Percentiles rank a stretch among this genome's conserved stretches.
Conservation (phyloP, 2,888 invertebrate species). For the Pachymerium ferrugineum region DNA sequence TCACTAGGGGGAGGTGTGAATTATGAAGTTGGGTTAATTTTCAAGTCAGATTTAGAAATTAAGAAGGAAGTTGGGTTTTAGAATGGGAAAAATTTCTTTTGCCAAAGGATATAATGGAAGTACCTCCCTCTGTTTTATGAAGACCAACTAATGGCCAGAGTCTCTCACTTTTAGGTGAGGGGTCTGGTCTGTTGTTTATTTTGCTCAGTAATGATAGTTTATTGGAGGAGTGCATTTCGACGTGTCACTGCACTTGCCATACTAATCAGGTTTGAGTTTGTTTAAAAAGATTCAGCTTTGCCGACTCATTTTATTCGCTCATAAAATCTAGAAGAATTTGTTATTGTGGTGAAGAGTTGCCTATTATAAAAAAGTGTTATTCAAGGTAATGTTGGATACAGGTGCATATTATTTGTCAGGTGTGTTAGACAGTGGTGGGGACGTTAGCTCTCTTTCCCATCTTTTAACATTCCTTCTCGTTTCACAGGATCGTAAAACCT, state of each 20-base stretch:
- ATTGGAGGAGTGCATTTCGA: constrained; percentile 9
- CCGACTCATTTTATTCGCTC: neutral
- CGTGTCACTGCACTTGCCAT: constrained; percentile 15
- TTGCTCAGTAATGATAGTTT: constrained; percentile 24
- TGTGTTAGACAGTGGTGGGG: neutral
- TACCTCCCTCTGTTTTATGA: constrained; percentile 18
- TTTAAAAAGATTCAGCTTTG: neutral
- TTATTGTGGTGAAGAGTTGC: neutral
- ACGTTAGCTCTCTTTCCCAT: neutral
- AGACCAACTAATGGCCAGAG: constrained; percentile 22
- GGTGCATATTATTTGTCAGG: constrained; percentile 25
- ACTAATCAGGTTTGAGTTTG: neutral
- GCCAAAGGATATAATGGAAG: neutral
- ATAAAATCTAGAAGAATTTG: constrained; percentile 1
- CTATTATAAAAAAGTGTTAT: neutral
- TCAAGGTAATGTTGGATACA: neutral
- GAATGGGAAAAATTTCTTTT: neutral
- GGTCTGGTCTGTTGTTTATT: constrained; percentile 18
- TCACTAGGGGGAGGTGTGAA: too few species aligned
- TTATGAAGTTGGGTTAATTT: too few species aligned
- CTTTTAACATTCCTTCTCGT: constrained; percentile 19
- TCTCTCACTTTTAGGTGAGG: constrained; percentile 22
- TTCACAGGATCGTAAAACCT: constrained; percentile 13
- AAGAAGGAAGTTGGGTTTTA: neutral
- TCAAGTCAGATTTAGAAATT: neutral